A percentile compares a stretch with the other conserved stretches of the same genome.
Evolutionary conservation across 92 coral and sea anemone genomes (phyloP).

Genomic region (Pocillopora grandis): DNA sequence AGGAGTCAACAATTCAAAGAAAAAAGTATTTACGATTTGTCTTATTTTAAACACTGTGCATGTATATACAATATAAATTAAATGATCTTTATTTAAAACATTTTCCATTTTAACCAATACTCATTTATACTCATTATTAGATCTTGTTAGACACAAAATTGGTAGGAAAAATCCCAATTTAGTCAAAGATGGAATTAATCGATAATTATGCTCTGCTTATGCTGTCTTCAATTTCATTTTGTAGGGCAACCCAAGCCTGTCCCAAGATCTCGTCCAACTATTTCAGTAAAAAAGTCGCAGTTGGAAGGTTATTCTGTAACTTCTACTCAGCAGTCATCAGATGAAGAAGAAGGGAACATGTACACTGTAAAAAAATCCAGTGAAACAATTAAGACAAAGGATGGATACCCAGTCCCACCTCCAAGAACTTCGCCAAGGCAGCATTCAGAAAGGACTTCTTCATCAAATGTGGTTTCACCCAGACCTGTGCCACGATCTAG

Average conservation of each 20-base stretch:
- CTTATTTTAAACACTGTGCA: too few species aligned
- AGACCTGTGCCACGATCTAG: conserved; percentile 36
- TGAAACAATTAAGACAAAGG: conserved; percentile 7
- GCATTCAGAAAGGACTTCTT: conserved; percentile 26
- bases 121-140: too few species aligned
- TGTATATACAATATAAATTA: too few species aligned
- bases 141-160: too few species aligned
- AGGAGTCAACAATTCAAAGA: too few species aligned
- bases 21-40: too few species aligned
- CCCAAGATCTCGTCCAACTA: conserved; percentile 24
- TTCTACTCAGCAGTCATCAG: conserved; percentile 17
- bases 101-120: too few species aligned
- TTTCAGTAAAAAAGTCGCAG: conserved; percentile 17
- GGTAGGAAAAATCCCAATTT: too few species aligned
- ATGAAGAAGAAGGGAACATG: conserved; percentile 15
- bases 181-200: too few species aligned
- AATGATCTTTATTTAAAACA: too few species aligned
- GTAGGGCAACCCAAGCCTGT: conserved; percentile 32
- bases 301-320: conserved; percentile 14
- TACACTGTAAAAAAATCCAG: neutral
- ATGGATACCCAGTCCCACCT: conserved; percentile 35
- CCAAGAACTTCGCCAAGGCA: conserved; percentile 53
- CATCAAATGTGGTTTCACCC: conserved; percentile 22
- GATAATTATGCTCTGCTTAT: too few species aligned
- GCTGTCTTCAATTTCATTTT: neutral